Evolutionary conservation across 2,888 invertebrate species (phyloP), one percentile per base, ranked within the genome.

Genomic region (Bhutanitis thaidina): DNA sequence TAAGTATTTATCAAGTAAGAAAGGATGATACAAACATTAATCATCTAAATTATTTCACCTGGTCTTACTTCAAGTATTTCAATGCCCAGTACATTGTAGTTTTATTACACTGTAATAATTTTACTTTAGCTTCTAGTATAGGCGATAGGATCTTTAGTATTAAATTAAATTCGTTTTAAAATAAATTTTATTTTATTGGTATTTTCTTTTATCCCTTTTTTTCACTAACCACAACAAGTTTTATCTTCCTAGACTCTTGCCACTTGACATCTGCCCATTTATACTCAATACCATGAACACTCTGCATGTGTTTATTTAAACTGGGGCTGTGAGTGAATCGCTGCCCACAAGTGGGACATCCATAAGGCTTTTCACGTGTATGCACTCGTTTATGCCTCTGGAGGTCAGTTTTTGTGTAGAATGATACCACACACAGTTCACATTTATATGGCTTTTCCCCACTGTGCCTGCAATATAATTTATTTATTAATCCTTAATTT

Each of bases 221-320:
- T 36, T 59, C 56, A 43, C 34, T 43, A 44, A 62, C 62, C 7
- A 60, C 54, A 39, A 49, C 32, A 34, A 55, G 41, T 55, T 65
- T 71, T 0, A 57, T 58, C 44, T 50, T 66, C 49, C 30, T 55
- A 1, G 45, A 30, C 15, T 62, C 53, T 38, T 57, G 62, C 29
- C 49, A 54, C 47, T 69, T 78, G 32, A 67, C 63, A 54, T 85
- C 77, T 37, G 74, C 71, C 83, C 89, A 86, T 61, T 80, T 84
- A 57, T 78, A 87, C 27, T 76, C 66, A 12, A 86, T 64, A 16
- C 82, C 79, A 61, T 90, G 90, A 1, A 82, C 68, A 25, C 72
- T 75, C 32, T 72, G 73, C 80, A 90, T 84, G 56, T 90, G 90
- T 62, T 85, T 89, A 60, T 89, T 90, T 2, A 90, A 70, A 55